Evolutionary conservation across 2,888 invertebrate genomes (phyloP).

Genomic region (Nemurella pictetii): DNA sequence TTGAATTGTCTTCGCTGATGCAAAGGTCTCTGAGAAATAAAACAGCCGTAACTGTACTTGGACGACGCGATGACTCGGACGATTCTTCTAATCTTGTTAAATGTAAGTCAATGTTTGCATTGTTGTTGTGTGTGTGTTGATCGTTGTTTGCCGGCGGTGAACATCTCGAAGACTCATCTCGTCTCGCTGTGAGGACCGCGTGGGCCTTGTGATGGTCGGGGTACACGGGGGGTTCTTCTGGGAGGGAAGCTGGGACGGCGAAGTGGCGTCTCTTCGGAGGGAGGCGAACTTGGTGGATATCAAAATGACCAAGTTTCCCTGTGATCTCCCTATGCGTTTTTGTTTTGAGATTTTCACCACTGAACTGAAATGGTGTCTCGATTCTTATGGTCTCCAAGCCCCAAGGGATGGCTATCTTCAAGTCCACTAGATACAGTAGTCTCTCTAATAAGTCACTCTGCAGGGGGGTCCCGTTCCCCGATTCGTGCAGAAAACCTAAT

Average conservation of each 20-base stretch:
- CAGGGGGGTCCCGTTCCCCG: background rate
- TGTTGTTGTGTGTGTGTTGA: background rate
- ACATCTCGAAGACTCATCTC: background rate
- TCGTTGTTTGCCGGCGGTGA: slow-evolving; percentile 2
- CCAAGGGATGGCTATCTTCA: no score
- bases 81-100: background rate
- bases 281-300: no score
- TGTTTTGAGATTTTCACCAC: no score
- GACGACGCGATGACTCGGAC: background rate
- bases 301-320: no score
- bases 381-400: no score
- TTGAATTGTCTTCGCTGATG: background rate
- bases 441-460: no score
- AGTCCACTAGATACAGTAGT: no score
- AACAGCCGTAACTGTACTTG: background rate
- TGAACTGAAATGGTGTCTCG: no score
- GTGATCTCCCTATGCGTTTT: no score
- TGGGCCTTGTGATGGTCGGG: background rate
- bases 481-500: background rate
- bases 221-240: no score
- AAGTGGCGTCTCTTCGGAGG: no score
- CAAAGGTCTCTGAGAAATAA: background rate
- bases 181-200: background rate
- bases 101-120: slow-evolving; percentile 11
- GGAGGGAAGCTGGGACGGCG: no score